phyloP scores from a whole-genome alignment of 1,140 invertebrate genomes.

The Lepidurus apus region DNA sequence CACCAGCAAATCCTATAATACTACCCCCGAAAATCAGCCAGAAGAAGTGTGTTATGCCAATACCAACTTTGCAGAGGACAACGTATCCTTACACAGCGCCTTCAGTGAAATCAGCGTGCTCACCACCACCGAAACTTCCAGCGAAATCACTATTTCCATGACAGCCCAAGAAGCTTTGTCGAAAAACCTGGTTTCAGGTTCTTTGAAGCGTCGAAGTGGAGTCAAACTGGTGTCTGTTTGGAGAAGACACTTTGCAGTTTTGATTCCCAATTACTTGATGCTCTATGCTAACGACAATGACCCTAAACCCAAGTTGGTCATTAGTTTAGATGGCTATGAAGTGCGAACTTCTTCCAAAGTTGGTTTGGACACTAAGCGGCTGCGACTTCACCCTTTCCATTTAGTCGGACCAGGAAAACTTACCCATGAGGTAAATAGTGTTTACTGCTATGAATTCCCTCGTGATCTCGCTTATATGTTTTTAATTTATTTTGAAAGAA shows the following conservation, averaged over 20 bases:
- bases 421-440: not conserved
- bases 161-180: not conserved
- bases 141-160: not conserved
- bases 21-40: not conserved
- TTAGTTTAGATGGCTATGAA: slow-evolving; percentile 16
- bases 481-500: not conserved
- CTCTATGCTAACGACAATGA: slow-evolving; percentile 29
- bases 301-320: slow-evolving; percentile 26
- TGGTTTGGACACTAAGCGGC: not conserved
- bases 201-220: slow-evolving; percentile 29
- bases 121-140: not conserved
- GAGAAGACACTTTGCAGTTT: slow-evolving; percentile 29
- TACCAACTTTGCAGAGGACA: not conserved
- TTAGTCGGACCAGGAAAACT: slow-evolving; percentile 1
- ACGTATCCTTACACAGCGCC: not conserved
- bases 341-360: not conserved
- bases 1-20: not conserved
- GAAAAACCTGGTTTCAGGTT: not conserved
- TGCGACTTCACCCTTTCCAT: slow-evolving; percentile 2
- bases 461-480: not conserved
- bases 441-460: not conserved
- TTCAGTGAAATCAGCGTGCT: slow-evolving; percentile 14
- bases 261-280: slow-evolving; percentile 25
- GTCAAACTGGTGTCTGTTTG: slow-evolving; percentile 30
- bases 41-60: not conserved